Evolutionary conservation across 1,140 invertebrate species (phyloP).

Genomic region (Drosophila mauritiana): DNA sequence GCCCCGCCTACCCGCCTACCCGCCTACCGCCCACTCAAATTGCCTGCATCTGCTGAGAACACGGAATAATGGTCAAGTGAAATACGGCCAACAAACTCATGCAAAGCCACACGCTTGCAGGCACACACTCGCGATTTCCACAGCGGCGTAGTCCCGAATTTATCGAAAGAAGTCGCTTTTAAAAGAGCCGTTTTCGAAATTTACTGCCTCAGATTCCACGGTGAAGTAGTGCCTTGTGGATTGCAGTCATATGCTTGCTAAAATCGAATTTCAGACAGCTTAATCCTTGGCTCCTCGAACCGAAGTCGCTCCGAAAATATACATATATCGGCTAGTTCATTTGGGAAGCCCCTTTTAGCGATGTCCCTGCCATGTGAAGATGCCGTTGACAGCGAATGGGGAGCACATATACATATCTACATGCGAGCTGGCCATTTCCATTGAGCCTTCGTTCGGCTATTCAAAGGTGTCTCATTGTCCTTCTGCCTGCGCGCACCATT

Average conservation of each 20-base stretch:
- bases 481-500: conserved; percentile 3
- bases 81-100: conserved; percentile 58
- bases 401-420: background rate
- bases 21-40: conserved; percentile 29
- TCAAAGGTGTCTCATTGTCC: conserved; percentile 17
- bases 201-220: too few relatives aligned
- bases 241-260: too few relatives aligned
- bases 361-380: background rate
- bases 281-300: too few relatives aligned
- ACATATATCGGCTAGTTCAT: too few relatives aligned
- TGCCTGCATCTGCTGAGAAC: conserved; percentile 72
- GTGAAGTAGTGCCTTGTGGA: too few relatives aligned
- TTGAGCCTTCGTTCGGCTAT: conserved; percentile 17
- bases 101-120: background rate
- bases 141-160: conserved; percentile 4
- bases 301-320: too few relatives aligned
- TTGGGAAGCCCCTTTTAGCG: background rate
- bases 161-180: background rate
- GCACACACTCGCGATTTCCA: background rate
- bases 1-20: conserved; percentile 6
- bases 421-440: conserved; percentile 14
- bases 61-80: conserved; percentile 72
- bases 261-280: too few relatives aligned
- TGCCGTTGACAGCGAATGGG: conserved; percentile 15
- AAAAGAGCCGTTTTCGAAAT: background rate